Percentiles rank a stretch among this genome's conserved stretches.
These are phyloP conservation scores for Galbula dea DNA, from an alignment of 2,113 vertebrate species.

Conservation along the genomic window DNA sequence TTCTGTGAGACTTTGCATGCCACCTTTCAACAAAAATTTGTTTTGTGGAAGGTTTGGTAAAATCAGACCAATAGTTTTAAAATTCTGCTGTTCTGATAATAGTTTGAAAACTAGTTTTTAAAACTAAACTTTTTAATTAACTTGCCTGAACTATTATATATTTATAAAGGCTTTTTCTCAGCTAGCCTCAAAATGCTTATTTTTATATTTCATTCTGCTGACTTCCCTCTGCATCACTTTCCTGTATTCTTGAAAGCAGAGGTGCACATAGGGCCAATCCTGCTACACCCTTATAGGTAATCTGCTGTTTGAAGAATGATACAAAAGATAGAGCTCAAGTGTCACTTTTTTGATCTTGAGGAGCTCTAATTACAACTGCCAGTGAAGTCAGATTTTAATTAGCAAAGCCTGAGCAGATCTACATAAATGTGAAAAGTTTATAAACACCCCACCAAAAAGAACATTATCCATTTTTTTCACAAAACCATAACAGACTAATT, in stretches of 20 bases:
- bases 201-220: background rate
- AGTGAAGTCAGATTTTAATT: background rate
- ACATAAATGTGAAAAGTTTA: background rate
- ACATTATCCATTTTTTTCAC: background rate
- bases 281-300: background rate
- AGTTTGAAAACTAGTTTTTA: background rate
- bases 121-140: background rate
- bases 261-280: fast-evolving
- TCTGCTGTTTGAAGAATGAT: background rate
- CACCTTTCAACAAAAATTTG: background rate
- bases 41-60: background rate
- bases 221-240: background rate
- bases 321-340: background rate
- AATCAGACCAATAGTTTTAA: background rate
- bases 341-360: background rate
- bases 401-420: background rate
- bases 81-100: background rate
- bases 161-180: background rate
- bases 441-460: background rate
- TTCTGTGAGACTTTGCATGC: background rate
- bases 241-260: background rate
- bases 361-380: background rate
- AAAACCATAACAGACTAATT: background rate
- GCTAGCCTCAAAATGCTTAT: background rate
- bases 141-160: background rate